A percentile compares a stretch with the other conserved stretches of the same genome.
Conservation (phyloP, 2,113 vertebrate genomes). For the Micromys minutus region DNA sequence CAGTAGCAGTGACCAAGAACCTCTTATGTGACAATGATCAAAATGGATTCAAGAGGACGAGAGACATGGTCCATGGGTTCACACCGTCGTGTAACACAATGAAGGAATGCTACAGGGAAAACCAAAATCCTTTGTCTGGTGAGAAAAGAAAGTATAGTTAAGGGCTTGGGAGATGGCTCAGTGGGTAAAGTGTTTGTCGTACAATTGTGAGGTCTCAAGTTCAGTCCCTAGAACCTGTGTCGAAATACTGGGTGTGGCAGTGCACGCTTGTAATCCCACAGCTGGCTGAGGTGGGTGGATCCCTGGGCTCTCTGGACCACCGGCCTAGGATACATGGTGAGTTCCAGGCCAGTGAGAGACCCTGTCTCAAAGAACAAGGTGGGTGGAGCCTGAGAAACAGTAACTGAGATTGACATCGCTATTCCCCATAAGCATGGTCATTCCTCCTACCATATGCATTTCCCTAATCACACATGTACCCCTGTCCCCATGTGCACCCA, state of each 20-base stretch:
- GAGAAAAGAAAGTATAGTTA: neutral
- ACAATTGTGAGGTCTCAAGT: neutral
- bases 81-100: rapidly evolving
- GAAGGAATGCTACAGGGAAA: neutral
- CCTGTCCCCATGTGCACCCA: neutral
- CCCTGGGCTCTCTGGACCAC: neutral
- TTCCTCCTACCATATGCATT: neutral
- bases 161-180: neutral
- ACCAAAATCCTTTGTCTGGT: neutral
- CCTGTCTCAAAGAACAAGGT: neutral
- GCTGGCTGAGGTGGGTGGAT: neutral
- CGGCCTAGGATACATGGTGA: neutral
- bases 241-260: neutral
- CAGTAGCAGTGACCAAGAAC: neutral
- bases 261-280: neutral
- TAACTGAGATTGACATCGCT: neutral
- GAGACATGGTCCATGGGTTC: too few relatives aligned
- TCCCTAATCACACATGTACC: neutral
- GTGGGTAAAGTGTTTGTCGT: neutral
- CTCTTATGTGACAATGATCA: rapidly evolving
- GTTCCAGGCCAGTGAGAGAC: neutral
- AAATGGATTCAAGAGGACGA: neutral
- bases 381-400: neutral
- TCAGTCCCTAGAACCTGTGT: neutral
- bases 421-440: neutral